phyloP scores from a whole-genome alignment of 1,140 invertebrate species.

The Dryas iulia region DNA sequence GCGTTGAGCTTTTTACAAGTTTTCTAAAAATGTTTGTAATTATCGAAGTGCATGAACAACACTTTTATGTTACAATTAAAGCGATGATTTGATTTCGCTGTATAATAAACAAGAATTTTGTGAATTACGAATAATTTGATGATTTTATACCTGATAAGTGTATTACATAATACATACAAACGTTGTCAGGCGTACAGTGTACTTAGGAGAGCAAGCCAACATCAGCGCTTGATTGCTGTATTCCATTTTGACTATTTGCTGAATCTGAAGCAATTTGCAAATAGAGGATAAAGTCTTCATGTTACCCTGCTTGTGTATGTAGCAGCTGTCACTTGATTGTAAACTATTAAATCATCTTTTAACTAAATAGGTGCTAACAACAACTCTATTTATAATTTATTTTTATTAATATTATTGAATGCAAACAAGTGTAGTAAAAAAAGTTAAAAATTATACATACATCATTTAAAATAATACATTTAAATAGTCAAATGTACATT shows the following conservation, averaged over 20 bases:
- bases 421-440: too few relatives aligned
- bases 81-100: too few relatives aligned
- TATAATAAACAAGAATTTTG: background rate
- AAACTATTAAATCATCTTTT: background rate
- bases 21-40: too few relatives aligned
- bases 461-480: too few relatives aligned
- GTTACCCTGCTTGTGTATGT: background rate
- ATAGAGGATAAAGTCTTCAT: background rate
- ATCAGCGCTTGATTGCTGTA: background rate
- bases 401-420: too few relatives aligned
- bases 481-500: too few relatives aligned
- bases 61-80: too few relatives aligned
- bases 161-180: background rate
- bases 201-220: background rate
- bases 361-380: too few relatives aligned
- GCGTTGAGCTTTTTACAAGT: too few relatives aligned
- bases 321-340: background rate
- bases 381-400: too few relatives aligned
- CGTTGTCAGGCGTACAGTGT: background rate
- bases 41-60: too few relatives aligned
- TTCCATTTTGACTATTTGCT: constrained; percentile 6
- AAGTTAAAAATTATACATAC: too few relatives aligned
- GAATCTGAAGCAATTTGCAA: background rate
- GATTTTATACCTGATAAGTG: background rate
- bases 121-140: background rate